Percentiles rank a stretch among this genome's conserved stretches.
Evolutionary conservation across 2,113 vertebrate species (phyloP).

Genomic region (Octodon degus): DNA sequence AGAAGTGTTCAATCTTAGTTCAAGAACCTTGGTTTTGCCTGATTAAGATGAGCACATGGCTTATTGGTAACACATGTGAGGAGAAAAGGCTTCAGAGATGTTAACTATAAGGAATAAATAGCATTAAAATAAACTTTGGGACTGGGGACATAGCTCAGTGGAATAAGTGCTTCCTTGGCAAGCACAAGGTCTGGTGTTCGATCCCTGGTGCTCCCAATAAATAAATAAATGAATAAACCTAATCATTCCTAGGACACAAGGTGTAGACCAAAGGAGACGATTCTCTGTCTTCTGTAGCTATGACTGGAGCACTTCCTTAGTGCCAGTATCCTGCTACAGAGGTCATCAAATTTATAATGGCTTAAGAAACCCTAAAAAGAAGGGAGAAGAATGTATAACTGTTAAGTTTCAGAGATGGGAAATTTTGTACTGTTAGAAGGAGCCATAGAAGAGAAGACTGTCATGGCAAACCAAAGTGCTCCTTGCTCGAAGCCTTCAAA

Average conservation of each 20-base stretch:
- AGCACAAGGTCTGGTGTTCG: no score
- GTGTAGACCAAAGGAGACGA: not conserved
- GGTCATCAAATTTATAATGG: not conserved
- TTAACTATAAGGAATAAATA: not conserved
- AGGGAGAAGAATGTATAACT: not conserved
- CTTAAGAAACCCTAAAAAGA: not conserved
- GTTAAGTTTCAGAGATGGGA: not conserved
- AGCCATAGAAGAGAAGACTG: not conserved
- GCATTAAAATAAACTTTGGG: not conserved
- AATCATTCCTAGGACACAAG: not conserved
- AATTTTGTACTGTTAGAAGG: conserved; percentile 3
- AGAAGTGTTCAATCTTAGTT: not conserved
- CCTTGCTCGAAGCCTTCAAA: conserved; percentile 17
- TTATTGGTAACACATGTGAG: not conserved
- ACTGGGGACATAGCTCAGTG: no score
- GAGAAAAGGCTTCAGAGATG: not conserved
- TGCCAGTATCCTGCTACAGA: not conserved
- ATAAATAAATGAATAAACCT: no score
- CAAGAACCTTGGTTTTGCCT: not conserved
- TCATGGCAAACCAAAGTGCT: not conserved
- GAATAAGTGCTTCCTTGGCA: no score
- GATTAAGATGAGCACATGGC: not conserved
- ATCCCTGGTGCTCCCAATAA: no score
- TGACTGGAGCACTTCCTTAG: not conserved
- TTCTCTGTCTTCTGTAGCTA: not conserved